A percentile compares a stretch with the other conserved stretches of the same genome.
These are phyloP conservation scores for Incurvaria masculella DNA, from an alignment of 2,888 invertebrate genomes.

Conservation along the genomic window DNA sequence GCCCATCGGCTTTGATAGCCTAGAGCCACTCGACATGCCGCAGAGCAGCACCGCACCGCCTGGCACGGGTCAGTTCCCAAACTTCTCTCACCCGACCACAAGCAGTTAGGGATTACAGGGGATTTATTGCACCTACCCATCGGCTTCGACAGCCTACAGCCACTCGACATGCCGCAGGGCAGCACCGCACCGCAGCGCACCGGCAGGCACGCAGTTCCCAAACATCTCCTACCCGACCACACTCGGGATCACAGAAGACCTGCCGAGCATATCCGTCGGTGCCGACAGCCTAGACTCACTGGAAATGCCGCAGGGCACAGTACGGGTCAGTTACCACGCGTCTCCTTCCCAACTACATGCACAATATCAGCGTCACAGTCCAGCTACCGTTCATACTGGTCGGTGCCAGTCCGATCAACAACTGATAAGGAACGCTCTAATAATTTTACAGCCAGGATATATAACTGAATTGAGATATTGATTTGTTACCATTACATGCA, in stretches of 20 bases:
- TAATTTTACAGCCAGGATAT: too few relatives aligned
- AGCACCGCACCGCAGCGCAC: conserved; percentile 77
- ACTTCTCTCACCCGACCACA: too few relatives aligned
- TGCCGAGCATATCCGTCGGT: conserved; percentile 33
- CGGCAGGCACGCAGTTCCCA: conserved; percentile 62
- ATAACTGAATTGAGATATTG: too few relatives aligned
- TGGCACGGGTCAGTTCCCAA: conserved; percentile 58
- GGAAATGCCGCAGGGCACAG: conserved; percentile 66
- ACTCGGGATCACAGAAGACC: conserved; percentile 53
- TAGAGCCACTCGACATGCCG: conserved; percentile 62
- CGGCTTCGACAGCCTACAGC: conserved; percentile 55
- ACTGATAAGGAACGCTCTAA: too few relatives aligned
- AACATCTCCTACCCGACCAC: too few relatives aligned
- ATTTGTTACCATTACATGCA: too few relatives aligned
- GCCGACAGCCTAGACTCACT: conserved; percentile 60
- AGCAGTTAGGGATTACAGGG: conserved; percentile 56
- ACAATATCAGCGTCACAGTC: too few relatives aligned
- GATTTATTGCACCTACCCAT: conserved; percentile 53
- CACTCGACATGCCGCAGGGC: conserved; percentile 64
- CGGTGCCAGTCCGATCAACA: too few relatives aligned
- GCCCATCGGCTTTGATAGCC: conserved; percentile 52
- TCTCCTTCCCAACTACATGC: too few relatives aligned
- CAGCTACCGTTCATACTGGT: too few relatives aligned
- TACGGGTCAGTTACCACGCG: too few relatives aligned
- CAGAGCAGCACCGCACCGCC: conserved; percentile 76